Evolutionary conservation across 2,888 invertebrate species (phyloP).

Genomic region (Papilio protenor): DNA sequence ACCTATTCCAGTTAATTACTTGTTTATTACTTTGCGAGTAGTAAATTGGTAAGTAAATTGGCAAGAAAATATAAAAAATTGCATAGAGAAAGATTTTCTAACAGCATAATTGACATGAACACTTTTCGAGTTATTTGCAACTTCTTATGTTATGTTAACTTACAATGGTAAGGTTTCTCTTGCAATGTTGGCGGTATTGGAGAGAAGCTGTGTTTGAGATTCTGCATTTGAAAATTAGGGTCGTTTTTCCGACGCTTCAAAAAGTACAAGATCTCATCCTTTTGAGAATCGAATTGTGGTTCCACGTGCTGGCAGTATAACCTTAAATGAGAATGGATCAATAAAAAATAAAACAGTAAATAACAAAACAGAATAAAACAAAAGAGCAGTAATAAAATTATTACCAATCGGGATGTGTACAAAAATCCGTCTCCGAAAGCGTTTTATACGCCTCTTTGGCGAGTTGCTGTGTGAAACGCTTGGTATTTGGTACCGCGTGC

Average conservation of each 20-base stretch:
- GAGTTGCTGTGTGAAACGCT: slow-evolving; percentile 64
- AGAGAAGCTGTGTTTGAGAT: slow-evolving; percentile 66
- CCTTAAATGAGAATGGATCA: slow-evolving; percentile 55
- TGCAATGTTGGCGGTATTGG: slow-evolving; percentile 66
- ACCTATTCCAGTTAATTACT: background rate
- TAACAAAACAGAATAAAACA: slow-evolving; percentile 24
- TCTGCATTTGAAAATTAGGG: slow-evolving; percentile 66
- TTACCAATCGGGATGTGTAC: slow-evolving; percentile 77
- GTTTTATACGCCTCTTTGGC: slow-evolving; percentile 67
- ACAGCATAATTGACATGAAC: background rate
- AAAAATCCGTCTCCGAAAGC: slow-evolving; percentile 66
- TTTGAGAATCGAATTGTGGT: slow-evolving; percentile 66
- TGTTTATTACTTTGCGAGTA: background rate
- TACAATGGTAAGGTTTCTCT: slow-evolving; percentile 75
- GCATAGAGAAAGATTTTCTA: background rate
- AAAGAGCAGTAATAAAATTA: background rate
- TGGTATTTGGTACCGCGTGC: slow-evolving; percentile 60
- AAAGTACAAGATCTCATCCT: slow-evolving; percentile 71
- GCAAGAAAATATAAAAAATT: background rate
- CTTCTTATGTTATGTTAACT: slow-evolving; percentile 48
- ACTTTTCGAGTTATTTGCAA: background rate
- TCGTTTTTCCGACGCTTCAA: slow-evolving; percentile 70
- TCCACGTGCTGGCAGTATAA: slow-evolving; percentile 77
- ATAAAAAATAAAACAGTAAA: background rate
- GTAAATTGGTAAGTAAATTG: too few species aligned